Conservation (phyloP, 2,797 vertebrate genomes). For the Ctenopoma kingsleyae region DNA sequence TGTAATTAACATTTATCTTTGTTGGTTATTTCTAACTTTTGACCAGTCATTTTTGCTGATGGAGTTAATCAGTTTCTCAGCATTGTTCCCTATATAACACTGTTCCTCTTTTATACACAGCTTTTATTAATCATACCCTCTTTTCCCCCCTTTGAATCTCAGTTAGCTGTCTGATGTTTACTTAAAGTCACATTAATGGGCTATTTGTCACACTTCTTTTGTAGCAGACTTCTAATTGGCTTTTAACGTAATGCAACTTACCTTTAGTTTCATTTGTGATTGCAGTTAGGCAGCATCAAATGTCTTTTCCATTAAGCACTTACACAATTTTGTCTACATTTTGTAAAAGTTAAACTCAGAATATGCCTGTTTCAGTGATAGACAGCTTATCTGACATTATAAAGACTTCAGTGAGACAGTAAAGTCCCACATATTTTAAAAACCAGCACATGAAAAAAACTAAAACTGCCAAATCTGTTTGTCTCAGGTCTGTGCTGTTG, state of each 20-base stretch:
- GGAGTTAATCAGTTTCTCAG: background rate
- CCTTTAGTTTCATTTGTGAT: conserved; percentile 4
- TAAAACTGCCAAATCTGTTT: conserved; percentile 42
- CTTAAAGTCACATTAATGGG: conserved; percentile 29
- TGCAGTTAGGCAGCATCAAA: conserved; percentile 2
- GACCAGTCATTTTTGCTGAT: background rate
- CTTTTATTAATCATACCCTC: conserved; percentile 20
- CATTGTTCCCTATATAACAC: background rate
- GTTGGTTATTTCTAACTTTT: too few relatives aligned
- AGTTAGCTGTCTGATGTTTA: conserved; percentile 9
- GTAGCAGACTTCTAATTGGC: conserved; percentile 30
- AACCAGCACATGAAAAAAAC: conserved; percentile 18
- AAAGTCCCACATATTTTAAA: conserved; percentile 20
- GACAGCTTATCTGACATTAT: conserved; percentile 29
- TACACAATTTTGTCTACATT: background rate
- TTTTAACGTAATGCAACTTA: conserved; percentile 22
- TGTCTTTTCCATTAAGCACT: background rate
- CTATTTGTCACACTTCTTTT: conserved; percentile 24
- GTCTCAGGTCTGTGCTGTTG: conserved; percentile 29
- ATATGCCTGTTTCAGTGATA: background rate
- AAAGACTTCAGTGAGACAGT: conserved; percentile 23
- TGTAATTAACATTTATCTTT: background rate
- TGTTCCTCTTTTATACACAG: conserved; percentile 3
- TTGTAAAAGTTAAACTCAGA: conserved; percentile 5
- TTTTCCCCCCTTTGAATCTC: conserved; percentile 24